Evolutionary conservation across 2,888 invertebrate species (phyloP).

Genomic region (Deroplatys truncata): DNA sequence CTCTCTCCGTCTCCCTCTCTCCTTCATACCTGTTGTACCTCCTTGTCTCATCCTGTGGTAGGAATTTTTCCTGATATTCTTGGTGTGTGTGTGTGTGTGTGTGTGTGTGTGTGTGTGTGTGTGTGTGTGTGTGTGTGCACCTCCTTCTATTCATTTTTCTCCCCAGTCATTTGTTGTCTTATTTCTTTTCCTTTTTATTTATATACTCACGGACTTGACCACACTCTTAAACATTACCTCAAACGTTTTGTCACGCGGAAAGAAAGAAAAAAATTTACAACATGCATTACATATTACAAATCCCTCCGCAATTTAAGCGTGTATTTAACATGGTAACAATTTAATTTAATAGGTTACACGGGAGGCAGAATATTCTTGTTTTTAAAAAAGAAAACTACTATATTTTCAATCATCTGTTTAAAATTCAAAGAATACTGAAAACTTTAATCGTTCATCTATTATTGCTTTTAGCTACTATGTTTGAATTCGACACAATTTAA

Average conservation of each 20-base stretch:
- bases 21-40: slow-evolving; percentile 5
- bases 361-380: neutral
- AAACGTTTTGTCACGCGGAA: neutral
- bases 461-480: too few species aligned
- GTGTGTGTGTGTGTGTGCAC: neutral
- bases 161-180: slow-evolving; percentile 2
- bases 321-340: neutral
- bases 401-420: too few species aligned
- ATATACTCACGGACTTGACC: slow-evolving; percentile 7
- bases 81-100: neutral
- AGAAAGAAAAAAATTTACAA: neutral
- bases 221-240: slow-evolving; percentile 10
- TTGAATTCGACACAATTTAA: too few species aligned
- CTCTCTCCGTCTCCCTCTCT: neutral
- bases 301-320: neutral
- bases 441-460: too few species aligned
- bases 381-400: neutral
- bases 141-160: slow-evolving; percentile 19
- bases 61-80: neutral
- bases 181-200: neutral
- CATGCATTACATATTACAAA: neutral
- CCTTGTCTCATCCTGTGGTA: neutral
- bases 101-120: neutral
- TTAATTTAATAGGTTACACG: neutral
- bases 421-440: too few species aligned